A percentile compares a stretch with the other conserved stretches of the same genome.
These are phyloP conservation scores for Salvator merianae DNA, from an alignment of 2,113 vertebrate species.

Conservation along the genomic window DNA sequence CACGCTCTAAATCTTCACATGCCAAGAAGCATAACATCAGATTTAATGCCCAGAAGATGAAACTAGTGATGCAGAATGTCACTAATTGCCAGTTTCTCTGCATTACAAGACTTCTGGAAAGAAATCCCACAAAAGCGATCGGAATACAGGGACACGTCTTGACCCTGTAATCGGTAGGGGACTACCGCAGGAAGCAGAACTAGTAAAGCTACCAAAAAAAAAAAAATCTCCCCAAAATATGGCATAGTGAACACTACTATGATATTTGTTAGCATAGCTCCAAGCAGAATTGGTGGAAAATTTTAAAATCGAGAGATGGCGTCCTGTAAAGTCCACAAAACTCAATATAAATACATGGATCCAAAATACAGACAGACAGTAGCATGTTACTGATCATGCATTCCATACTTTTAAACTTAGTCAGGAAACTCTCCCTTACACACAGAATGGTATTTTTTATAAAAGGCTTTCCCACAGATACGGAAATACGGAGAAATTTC, in stretches of 20 bases:
- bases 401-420: not conserved
- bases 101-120: not conserved
- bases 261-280: not conserved
- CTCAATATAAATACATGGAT: not conserved
- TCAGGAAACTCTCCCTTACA: not conserved
- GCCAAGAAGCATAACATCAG: not conserved
- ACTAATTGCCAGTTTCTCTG: slow-evolving; percentile 15
- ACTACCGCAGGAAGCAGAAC: not conserved
- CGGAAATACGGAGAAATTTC: no score
- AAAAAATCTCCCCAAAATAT: not conserved
- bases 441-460: no score
- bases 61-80: slow-evolving; percentile 33
- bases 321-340: not conserved
- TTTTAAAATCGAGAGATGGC: slow-evolving; percentile 11
- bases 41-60: not conserved
- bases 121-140: not conserved
- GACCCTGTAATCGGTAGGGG: slow-evolving; percentile 12
- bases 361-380: not conserved
- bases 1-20: not conserved
- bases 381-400: not conserved
- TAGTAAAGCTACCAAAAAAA: slow-evolving; percentile 5
- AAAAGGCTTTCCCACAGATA: no score
- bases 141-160: not conserved
- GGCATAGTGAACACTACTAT: not conserved
- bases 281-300: not conserved